These are phyloP conservation scores for Drosophila anomalata DNA, from an alignment of 2,888 invertebrate species.

Conservation along the genomic window DNA sequence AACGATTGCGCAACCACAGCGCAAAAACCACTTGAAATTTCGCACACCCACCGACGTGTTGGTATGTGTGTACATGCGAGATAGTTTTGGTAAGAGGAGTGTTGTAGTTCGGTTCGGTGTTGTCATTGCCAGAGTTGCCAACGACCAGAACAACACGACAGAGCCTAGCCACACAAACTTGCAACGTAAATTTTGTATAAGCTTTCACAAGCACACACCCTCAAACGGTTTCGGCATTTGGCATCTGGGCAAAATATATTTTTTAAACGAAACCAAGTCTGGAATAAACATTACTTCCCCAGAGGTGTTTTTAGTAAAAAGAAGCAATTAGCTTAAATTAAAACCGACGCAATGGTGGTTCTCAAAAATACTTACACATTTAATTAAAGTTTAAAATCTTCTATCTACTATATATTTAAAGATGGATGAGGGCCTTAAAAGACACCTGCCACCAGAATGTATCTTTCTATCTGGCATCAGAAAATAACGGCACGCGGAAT, in stretches of 20 bases:
- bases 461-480: no score
- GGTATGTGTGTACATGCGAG: conserved; percentile 2
- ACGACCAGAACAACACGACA: conserved; percentile 47
- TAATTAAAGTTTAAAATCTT: no score
- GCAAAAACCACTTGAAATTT: conserved; percentile 77
- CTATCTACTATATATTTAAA: no score
- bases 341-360: not conserved
- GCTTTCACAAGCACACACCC: conserved; percentile 51
- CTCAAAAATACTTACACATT: no score
- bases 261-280: conserved; percentile 7
- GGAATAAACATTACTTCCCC: not conserved
- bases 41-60: conserved; percentile 26
- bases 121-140: conserved; percentile 69
- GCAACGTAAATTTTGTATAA: conserved; percentile 56
- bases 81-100: conserved; percentile 32
- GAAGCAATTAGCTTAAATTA: not conserved
- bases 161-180: conserved; percentile 52
- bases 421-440: no score
- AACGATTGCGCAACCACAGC: conserved; percentile 78
- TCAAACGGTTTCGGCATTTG: conserved; percentile 52
- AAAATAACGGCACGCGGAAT: no score
- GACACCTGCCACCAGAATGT: no score
- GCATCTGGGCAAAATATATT: conserved; percentile 38
- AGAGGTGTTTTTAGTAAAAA: not conserved
- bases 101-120: conserved; percentile 51